Conservation (phyloP, 2,113 vertebrate genomes). For the Rhombomys opimus region DNA sequence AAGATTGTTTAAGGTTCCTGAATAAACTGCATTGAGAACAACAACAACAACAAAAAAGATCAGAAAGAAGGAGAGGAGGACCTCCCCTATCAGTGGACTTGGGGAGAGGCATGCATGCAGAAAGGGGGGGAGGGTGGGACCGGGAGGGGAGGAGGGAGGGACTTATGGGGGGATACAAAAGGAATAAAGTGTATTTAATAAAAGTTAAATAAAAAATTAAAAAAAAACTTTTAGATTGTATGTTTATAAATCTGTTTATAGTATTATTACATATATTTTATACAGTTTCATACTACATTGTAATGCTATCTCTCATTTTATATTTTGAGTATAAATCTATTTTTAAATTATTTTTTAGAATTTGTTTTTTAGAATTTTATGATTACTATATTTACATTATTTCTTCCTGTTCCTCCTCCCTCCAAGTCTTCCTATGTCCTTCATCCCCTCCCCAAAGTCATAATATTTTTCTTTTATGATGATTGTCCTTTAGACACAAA, state of each 20-base stretch:
- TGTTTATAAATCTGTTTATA: constrained; percentile 33
- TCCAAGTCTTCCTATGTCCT: neutral
- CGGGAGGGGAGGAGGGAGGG: too few species aligned
- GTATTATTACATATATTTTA: neutral
- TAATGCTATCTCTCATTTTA: constrained; percentile 25
- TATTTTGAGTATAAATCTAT: neutral
- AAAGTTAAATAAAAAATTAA: too few species aligned
- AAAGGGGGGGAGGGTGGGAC: too few species aligned
- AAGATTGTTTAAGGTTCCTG: too few species aligned
- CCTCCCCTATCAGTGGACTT: too few species aligned
- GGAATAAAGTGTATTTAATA: too few species aligned
- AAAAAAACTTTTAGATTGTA: constrained; percentile 37
- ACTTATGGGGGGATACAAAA: too few species aligned
- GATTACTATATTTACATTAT: neutral
- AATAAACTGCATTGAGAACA: too few species aligned
- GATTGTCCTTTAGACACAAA: neutral
- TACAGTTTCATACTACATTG: neutral
- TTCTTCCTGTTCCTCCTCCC: neutral
- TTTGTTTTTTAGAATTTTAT: neutral
- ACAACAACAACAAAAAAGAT: too few species aligned
- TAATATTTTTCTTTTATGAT: neutral
- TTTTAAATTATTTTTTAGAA: neutral
- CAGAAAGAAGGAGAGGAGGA: too few species aligned
- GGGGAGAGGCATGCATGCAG: too few species aligned
- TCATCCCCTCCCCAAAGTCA: neutral